These are phyloP conservation scores for Octomys mimax DNA, from an alignment of 2,797 vertebrate genomes.

Conservation along the genomic window DNA sequence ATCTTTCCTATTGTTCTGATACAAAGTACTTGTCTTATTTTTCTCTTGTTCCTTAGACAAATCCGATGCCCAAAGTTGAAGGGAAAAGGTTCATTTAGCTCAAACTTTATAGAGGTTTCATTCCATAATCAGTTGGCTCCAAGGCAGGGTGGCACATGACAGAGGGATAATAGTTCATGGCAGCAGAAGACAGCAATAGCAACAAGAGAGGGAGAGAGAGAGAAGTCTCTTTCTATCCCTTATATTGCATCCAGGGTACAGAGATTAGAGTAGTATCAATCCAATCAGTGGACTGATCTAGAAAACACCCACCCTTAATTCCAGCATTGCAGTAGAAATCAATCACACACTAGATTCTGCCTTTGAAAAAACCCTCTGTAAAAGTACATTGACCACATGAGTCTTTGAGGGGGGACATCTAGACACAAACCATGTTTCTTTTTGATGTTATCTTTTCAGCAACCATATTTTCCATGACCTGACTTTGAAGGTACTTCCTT, in stretches of 20 bases:
- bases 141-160: not conserved
- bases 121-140: not conserved
- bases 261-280: not conserved
- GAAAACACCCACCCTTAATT: not conserved
- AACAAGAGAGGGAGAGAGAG: not conserved
- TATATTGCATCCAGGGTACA: not conserved
- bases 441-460: not conserved
- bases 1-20: not conserved
- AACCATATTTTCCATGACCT: not conserved
- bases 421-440: not conserved
- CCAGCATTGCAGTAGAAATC: not conserved
- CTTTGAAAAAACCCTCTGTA: not conserved
- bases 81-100: not conserved
- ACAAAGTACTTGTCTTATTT: not conserved
- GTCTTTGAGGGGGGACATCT: not conserved
- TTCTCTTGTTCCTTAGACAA: not conserved
- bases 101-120: not conserved
- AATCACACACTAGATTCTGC: not conserved
- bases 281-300: not conserved
- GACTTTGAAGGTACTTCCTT: not conserved
- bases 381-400: not conserved
- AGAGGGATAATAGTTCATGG: not conserved
- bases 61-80: not conserved
- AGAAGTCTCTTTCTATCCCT: not conserved
- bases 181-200: not conserved